phyloP scores from a whole-genome alignment of 2,797 vertebrate species.

The Meda fulgida region DNA sequence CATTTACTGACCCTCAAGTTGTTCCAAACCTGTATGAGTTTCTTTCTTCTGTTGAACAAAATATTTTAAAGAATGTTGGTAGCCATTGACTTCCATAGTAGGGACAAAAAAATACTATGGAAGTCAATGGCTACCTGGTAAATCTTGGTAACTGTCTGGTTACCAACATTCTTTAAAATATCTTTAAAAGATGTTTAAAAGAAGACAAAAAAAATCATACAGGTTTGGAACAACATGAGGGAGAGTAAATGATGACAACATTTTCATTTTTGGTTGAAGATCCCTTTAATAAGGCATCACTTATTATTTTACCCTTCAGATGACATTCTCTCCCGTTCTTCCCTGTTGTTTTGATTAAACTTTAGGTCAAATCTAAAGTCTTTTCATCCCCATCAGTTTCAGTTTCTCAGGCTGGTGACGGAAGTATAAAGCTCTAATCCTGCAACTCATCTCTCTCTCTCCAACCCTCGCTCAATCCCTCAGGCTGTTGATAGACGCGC shows the following conservation, averaged over 20 bases:
- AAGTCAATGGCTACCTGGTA: not conserved
- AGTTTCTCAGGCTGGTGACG: slow-evolving; percentile 35
- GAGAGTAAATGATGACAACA: not conserved
- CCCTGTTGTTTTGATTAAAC: not conserved
- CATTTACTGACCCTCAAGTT: not conserved
- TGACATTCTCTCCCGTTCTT: slow-evolving; percentile 3
- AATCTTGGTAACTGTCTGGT: not conserved
- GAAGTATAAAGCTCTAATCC: slow-evolving; percentile 26
- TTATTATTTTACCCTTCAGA: slow-evolving; percentile 13
- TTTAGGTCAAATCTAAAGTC: slow-evolving; percentile 29
- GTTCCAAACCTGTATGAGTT: not conserved
- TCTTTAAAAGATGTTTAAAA: not conserved
- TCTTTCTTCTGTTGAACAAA: not conserved
- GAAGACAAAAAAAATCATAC: not conserved
- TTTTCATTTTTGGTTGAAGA: not conserved
- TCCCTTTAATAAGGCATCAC: slow-evolving; percentile 37
- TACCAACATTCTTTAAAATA: not conserved
- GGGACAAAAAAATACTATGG: not conserved
- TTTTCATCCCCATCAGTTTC: not conserved
- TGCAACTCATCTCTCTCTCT: not conserved
- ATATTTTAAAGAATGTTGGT: not conserved
- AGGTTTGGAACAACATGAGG: not conserved
- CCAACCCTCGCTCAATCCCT: slow-evolving; percentile 81
- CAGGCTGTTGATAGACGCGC: slow-evolving; percentile 95
- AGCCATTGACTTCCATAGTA: not conserved